These are phyloP conservation scores for Gila orcuttii DNA, from an alignment of 2,113 vertebrate species.

Conservation along the genomic window DNA sequence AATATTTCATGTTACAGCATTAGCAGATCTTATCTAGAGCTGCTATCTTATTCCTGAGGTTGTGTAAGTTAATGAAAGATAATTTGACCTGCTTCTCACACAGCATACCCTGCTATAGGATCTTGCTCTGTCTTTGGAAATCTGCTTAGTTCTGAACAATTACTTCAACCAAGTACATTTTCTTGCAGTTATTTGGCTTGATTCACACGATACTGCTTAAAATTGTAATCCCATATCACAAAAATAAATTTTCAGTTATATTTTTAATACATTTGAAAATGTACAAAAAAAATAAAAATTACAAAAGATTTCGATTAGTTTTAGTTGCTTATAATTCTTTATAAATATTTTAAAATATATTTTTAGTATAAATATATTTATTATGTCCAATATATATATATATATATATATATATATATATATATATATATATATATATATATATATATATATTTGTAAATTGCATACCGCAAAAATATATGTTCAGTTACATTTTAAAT, in stretches of 20 bases:
- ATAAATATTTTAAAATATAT: neutral
- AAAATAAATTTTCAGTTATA: neutral
- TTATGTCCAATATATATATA: too few species aligned
- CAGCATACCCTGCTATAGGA: constrained; percentile 54
- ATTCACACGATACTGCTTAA: neutral
- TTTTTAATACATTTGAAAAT: neutral
- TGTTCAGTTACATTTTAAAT: too few species aligned
- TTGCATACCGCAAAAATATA: too few species aligned
- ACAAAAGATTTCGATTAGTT: neutral
- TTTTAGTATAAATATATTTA: neutral
- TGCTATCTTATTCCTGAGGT: constrained; percentile 80
- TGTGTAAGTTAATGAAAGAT: constrained; percentile 83
- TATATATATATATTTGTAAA: too few species aligned
- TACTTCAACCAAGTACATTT: neutral
- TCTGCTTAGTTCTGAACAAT: constrained; percentile 30
- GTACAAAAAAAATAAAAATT: neutral
- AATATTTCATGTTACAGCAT: constrained; percentile 83
- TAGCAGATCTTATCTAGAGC: constrained; percentile 79
- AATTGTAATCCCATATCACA: neutral
- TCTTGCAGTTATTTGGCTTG: neutral
- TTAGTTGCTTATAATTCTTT: neutral
- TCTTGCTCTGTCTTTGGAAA: constrained; percentile 73
- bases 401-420: too few species aligned
- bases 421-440: too few species aligned
- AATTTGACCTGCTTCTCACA: constrained; percentile 65